Conservation (phyloP, 2,113 vertebrate species). For the Desmodus rotundus region DNA sequence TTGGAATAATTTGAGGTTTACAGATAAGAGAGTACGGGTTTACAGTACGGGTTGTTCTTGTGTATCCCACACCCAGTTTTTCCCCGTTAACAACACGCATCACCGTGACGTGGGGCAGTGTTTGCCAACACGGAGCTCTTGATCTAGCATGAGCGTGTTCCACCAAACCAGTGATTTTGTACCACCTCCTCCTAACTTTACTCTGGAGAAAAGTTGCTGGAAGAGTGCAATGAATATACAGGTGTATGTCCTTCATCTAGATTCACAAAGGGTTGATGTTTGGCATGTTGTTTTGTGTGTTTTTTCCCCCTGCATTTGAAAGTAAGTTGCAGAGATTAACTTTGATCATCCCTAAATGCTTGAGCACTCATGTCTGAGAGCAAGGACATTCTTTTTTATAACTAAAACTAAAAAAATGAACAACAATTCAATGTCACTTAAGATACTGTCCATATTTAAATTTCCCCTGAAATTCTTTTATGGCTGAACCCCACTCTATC, state of each 20-base stretch:
- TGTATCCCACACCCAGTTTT: background rate
- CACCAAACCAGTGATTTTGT: background rate
- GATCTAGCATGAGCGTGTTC: background rate
- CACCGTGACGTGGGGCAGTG: accelerated
- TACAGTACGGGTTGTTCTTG: background rate
- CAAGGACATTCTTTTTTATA: background rate
- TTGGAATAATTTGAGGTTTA: background rate
- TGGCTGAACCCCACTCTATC: background rate
- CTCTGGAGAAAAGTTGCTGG: background rate
- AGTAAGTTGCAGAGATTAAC: background rate
- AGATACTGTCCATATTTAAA: background rate
- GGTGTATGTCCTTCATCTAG: background rate
- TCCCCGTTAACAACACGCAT: accelerated
- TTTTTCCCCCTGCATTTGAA: background rate
- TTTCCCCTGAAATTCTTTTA: background rate
- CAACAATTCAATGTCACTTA: background rate
- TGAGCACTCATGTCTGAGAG: background rate
- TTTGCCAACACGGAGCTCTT: background rate
- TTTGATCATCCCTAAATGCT: background rate
- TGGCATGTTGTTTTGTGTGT: too few species aligned
- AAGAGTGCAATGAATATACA: background rate
- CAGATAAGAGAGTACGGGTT: background rate
- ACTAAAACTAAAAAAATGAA: background rate
- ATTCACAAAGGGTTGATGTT: too few species aligned
- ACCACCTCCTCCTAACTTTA: background rate